Evolutionary conservation across 2,113 vertebrate species (phyloP).

Genomic region (Bubalus kerabau): DNA sequence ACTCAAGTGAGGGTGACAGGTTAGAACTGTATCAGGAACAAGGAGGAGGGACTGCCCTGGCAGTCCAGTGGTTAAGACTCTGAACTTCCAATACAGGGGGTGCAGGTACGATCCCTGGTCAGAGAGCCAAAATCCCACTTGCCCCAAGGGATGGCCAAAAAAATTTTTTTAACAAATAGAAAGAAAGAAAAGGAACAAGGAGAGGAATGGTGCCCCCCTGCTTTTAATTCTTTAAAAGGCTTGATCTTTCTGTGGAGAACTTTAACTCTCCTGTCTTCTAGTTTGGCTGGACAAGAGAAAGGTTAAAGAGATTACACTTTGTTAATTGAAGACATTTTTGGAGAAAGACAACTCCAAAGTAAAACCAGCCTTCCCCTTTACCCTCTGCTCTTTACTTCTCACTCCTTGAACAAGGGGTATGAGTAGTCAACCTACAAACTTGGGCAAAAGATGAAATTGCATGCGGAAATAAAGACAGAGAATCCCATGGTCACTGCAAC

Average conservation of each 20-base stretch:
- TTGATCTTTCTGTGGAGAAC: background rate
- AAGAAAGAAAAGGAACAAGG: background rate
- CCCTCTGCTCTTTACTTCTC: background rate
- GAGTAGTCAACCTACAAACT: background rate
- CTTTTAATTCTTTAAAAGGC: background rate
- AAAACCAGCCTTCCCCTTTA: background rate
- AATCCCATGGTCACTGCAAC: background rate
- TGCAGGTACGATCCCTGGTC: background rate
- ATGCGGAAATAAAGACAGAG: background rate
- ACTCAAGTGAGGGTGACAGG: background rate
- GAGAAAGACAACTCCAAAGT: background rate
- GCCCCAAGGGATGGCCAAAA: background rate
- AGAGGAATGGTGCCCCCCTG: background rate
- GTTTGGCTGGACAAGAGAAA: constrained; percentile 21
- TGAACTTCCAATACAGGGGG: background rate
- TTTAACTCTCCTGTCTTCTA: background rate
- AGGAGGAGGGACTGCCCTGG: background rate
- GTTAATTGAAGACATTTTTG: background rate
- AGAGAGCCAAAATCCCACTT: background rate
- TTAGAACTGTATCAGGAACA: background rate
- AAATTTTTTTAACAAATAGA: background rate
- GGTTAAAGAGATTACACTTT: background rate
- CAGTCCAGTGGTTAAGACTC: background rate
- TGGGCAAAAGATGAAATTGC: background rate
- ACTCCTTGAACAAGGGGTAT: background rate